A percentile compares a stretch with the other conserved stretches of the same genome.
These are phyloP conservation scores for Nasonia vitripennis DNA, from an alignment of 1,140 invertebrate species.

Conservation along the genomic window DNA sequence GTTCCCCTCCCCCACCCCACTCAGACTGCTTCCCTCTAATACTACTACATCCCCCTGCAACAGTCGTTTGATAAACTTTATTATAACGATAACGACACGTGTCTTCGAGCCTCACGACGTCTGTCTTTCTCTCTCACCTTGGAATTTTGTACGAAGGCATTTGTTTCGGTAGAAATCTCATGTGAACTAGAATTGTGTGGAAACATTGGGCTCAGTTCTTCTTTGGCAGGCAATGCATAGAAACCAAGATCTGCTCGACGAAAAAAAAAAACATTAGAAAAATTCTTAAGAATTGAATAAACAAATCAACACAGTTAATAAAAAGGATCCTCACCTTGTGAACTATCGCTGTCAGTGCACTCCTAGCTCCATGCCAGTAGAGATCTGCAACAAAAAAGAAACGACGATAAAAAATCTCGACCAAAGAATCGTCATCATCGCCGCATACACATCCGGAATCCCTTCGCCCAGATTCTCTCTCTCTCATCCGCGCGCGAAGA, in stretches of 20 bases:
- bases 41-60: slow-evolving; percentile 75
- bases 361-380: slow-evolving; percentile 76
- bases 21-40: slow-evolving; percentile 76
- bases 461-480: not conserved
- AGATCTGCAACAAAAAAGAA: slow-evolving; percentile 66
- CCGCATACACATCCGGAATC: not conserved
- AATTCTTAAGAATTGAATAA: not conserved
- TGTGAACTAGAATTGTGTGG: slow-evolving; percentile 79
- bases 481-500: not conserved
- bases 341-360: slow-evolving; percentile 75
- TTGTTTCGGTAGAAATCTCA: slow-evolving; percentile 78
- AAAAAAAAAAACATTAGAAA: slow-evolving; percentile 11
- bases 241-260: slow-evolving; percentile 75
- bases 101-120: too few species aligned
- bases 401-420: not conserved
- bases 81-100: not conserved
- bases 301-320: slow-evolving; percentile 16
- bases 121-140: slow-evolving; percentile 66
- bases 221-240: slow-evolving; percentile 80
- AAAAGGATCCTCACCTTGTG: slow-evolving; percentile 64
- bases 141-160: slow-evolving; percentile 79
- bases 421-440: not conserved
- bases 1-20: slow-evolving; percentile 73
- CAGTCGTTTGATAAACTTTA: slow-evolving; percentile 17
- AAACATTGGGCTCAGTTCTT: slow-evolving; percentile 79